A percentile compares a stretch with the other conserved stretches of the same genome.
Conservation (phyloP, 2,113 vertebrate genomes). For the Melanerpes formicivorus region DNA sequence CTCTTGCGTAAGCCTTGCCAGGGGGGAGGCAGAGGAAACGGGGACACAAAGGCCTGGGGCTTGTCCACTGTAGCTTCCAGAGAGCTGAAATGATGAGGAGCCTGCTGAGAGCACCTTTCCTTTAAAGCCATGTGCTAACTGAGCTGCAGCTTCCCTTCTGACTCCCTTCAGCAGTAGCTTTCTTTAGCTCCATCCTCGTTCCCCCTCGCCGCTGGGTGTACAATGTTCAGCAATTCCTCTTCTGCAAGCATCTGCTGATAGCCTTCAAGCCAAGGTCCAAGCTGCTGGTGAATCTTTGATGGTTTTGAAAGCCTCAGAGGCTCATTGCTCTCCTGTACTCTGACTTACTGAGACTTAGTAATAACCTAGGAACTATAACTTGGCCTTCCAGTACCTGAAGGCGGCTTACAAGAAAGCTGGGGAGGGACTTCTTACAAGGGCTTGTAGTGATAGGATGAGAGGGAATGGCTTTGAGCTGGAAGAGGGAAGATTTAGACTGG, state of each 20-base stretch:
- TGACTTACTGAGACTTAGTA: accelerated
- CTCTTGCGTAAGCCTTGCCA: not conserved
- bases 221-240: not conserved
- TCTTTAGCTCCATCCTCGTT: not conserved
- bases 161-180: not conserved
- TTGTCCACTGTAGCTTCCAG: not conserved
- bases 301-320: accelerated
- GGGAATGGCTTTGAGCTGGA: too few relatives aligned
- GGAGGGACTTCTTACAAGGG: too few relatives aligned
- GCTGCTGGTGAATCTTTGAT: not conserved
- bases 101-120: not conserved
- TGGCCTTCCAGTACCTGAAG: too few relatives aligned
- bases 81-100: accelerated
- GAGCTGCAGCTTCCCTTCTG: accelerated
- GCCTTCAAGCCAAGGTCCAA: accelerated
- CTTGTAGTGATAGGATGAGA: too few relatives aligned
- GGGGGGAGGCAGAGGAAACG: not conserved
- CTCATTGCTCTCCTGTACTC: not conserved
- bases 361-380: not conserved
- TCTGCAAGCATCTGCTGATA: not conserved
- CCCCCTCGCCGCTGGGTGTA: accelerated
- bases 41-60: not conserved
- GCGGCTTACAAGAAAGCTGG: too few relatives aligned
- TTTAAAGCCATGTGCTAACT: accelerated
- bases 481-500: too few relatives aligned